Evolutionary conservation across 2,113 vertebrate genomes (phyloP).

Genomic region (Chionis minor): DNA sequence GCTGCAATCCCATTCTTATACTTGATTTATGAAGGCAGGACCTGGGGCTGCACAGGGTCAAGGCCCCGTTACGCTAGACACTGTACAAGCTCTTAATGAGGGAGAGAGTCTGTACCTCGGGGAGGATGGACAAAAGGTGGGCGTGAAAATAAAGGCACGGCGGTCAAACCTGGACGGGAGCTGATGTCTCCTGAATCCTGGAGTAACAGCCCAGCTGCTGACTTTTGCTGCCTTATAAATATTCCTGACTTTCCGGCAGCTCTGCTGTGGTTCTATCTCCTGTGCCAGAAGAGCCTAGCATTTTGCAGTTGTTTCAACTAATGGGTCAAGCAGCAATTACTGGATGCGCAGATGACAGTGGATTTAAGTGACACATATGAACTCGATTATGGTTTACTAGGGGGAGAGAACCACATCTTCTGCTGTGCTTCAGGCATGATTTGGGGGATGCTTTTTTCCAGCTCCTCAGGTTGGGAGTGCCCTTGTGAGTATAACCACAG

Average conservation of each 20-base stretch:
- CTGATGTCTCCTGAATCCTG: background rate
- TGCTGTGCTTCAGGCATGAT: background rate
- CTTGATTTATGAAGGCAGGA: conserved; percentile 32
- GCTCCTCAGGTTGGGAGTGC: background rate
- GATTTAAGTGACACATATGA: background rate
- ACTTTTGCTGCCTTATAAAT: background rate
- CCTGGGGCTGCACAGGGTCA: background rate
- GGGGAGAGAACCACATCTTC: background rate
- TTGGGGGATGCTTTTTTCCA: background rate
- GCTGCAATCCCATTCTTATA: conserved; percentile 17
- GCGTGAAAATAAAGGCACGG: background rate
- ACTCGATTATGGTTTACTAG: conserved; percentile 4
- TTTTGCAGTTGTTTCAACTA: conserved; percentile 1
- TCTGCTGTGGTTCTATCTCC: background rate
- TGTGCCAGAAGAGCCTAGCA: background rate
- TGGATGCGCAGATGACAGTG: background rate
- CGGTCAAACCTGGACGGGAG: background rate
- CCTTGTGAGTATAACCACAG: background rate
- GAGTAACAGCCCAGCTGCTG: background rate
- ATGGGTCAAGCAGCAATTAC: background rate
- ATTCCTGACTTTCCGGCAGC: background rate
- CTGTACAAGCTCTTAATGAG: background rate
- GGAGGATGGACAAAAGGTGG: background rate
- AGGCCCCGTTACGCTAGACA: background rate
- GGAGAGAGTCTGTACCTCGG: background rate